phyloP scores from a whole-genome alignment of 2,797 vertebrate species.

The Mormyrops boulengeri region DNA sequence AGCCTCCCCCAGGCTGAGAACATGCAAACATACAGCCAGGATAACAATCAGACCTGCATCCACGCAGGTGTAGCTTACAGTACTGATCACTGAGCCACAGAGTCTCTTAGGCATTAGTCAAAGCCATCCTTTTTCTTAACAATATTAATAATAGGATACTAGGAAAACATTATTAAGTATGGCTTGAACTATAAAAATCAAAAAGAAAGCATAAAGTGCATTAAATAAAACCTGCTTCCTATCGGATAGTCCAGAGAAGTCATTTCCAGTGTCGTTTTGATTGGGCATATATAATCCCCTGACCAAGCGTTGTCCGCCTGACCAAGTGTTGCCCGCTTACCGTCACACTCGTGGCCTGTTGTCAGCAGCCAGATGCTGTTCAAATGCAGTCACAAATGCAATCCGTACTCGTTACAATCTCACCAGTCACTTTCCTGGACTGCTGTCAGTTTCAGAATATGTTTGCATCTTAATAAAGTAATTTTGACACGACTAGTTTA shows the following conservation, averaged over 20 bases:
- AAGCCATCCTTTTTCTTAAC: not conserved
- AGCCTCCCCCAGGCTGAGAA: not conserved
- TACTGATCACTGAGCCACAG: not conserved
- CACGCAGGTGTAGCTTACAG: not conserved
- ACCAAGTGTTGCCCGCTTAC: not conserved
- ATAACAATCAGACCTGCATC: not conserved
- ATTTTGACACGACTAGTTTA: not conserved
- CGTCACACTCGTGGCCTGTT: not conserved
- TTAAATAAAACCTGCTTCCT: slow-evolving; percentile 35
- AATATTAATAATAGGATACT: not conserved
- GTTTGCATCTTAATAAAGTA: not conserved
- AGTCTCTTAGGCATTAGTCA: not conserved
- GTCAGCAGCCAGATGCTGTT: not conserved
- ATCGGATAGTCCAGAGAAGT: slow-evolving; percentile 25
- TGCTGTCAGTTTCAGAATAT: not conserved
- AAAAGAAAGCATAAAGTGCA: slow-evolving; percentile 41
- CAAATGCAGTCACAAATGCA: not conserved
- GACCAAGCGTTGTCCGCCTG: not conserved
- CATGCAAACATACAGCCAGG: not conserved
- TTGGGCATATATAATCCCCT: not conserved
- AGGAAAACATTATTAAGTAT: slow-evolving; percentile 48
- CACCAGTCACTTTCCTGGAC: not conserved
- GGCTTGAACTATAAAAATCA: slow-evolving; percentile 40
- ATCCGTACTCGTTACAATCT: not conserved
- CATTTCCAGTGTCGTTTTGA: not conserved